Evolutionary conservation across 2,797 vertebrate genomes (phyloP), one percentile per base, ranked within the genome.

Genomic region (Austrolebias charrua): DNA sequence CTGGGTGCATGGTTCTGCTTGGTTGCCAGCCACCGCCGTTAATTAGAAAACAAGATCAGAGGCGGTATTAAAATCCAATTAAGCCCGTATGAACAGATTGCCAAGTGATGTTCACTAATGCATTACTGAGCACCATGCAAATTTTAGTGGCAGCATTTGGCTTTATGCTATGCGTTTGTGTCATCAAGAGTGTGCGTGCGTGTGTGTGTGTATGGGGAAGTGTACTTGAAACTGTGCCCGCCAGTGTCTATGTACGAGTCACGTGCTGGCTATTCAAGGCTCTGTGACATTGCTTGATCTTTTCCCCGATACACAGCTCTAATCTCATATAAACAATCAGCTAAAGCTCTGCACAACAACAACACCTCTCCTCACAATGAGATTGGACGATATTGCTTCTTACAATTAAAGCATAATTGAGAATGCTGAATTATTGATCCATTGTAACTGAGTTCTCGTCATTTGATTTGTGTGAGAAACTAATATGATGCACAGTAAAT

Each of bases 31-130:
- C 90, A 92, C 91, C 87, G 89, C 88, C 88, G 91, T 93, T 93
- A 93, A 93, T 93, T 93, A 93, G 91, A 92, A 93, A 93, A 93
- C 92, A 93, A 93, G 92, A 93, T 93, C 92, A 93, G 92, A 93
- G 92, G 92, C 92, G 91, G 92, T 92, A 93, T 93, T 93, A 93
- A 93, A 93, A 93, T 93, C 92, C 92, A 93, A 93, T 93, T 93
- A 93, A 93, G 90, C 87, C 83, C 84, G 89, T 98, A 98, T 97
- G 96, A 98, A 98, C 97, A 99, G 97, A 99, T 98, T 99, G 97
- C 96, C 96, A 98, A 98, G 97, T 96, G 97, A 98, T 98, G 97
- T 98, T 98, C 96, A 95, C 97, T 99, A 99, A 99, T 99, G 97
- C 97, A 98, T 98, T 98, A 98, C 97, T 97, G 96, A 98, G 96